A percentile compares a stretch with the other conserved stretches of the same genome.
phyloP scores from a whole-genome alignment of 2,113 vertebrate genomes.

The Grammomys surdaster region DNA sequence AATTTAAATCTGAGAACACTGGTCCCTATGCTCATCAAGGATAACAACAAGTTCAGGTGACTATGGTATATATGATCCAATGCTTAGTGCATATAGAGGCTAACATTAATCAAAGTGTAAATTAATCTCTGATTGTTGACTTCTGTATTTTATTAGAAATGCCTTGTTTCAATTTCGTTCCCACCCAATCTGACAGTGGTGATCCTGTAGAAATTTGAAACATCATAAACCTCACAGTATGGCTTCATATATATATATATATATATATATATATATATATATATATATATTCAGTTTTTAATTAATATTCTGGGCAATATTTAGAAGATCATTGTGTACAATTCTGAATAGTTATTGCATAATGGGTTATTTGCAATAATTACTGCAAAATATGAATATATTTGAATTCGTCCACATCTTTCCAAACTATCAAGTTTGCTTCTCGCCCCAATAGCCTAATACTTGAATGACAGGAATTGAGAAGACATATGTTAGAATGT shows the following conservation, averaged over 20 bases:
- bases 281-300: not conserved
- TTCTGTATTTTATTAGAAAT: not conserved
- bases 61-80: not conserved
- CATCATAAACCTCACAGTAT: not conserved
- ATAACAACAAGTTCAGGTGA: not conserved
- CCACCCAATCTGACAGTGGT: not conserved
- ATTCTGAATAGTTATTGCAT: not conserved
- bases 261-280: not conserved
- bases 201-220: conserved; percentile 25
- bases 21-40: not conserved
- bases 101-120: not conserved
- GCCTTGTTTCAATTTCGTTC: conserved; percentile 6
- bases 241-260: not conserved
- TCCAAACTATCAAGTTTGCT: not conserved
- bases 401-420: not conserved
- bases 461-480: not conserved
- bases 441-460: not conserved
- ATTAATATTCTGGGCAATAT: conserved; percentile 29
- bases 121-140: not conserved
- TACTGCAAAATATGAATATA: not conserved
- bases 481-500: not conserved
- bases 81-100: not conserved
- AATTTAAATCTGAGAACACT: not conserved
- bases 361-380: too few relatives aligned
- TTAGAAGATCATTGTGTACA: not conserved